phyloP scores from a whole-genome alignment of 1,140 invertebrate genomes.

The Heliconius melpomene region DNA sequence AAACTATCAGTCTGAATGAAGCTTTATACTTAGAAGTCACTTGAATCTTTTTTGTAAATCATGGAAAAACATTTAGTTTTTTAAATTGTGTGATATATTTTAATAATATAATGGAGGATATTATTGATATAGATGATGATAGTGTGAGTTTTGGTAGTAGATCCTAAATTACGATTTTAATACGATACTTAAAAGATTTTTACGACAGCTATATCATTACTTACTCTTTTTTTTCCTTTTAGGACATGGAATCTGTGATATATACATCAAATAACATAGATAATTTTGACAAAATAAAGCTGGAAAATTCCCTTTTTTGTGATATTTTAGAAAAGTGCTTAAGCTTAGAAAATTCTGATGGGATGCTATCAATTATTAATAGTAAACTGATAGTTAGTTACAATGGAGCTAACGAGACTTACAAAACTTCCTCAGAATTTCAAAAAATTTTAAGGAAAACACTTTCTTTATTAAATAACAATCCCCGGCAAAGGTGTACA shows the following conservation, averaged over 20 bases:
- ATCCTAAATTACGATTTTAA: neutral
- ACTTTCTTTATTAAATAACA: slow-evolving; percentile 37
- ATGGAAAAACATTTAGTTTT: neutral
- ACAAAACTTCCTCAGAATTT: slow-evolving; percentile 46
- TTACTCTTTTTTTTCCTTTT: neutral
- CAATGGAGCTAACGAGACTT: slow-evolving; percentile 36
- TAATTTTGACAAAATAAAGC: slow-evolving; percentile 26
- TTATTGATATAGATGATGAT: slow-evolving; percentile 40
- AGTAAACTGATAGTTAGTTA: slow-evolving; percentile 45
- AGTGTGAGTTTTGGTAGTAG: slow-evolving; percentile 34
- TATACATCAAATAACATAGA: slow-evolving; percentile 23
- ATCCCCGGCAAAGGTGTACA: slow-evolving; percentile 50
- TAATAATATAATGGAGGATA: slow-evolving; percentile 8
- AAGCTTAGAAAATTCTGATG: slow-evolving; percentile 43
- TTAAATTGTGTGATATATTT: neutral
- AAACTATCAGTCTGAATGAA: neutral
- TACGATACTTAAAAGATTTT: neutral
- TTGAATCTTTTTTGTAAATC: neutral
- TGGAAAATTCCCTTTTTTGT: slow-evolving; percentile 39
- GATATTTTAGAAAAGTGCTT: slow-evolving; percentile 52
- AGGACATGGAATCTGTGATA: slow-evolving; percentile 26
- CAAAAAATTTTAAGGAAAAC: slow-evolving; percentile 42
- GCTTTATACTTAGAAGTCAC: neutral
- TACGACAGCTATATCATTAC: neutral
- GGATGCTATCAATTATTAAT: slow-evolving; percentile 54